Evolutionary conservation across 2,888 invertebrate species (phyloP).

Genomic region (Tuta absoluta): DNA sequence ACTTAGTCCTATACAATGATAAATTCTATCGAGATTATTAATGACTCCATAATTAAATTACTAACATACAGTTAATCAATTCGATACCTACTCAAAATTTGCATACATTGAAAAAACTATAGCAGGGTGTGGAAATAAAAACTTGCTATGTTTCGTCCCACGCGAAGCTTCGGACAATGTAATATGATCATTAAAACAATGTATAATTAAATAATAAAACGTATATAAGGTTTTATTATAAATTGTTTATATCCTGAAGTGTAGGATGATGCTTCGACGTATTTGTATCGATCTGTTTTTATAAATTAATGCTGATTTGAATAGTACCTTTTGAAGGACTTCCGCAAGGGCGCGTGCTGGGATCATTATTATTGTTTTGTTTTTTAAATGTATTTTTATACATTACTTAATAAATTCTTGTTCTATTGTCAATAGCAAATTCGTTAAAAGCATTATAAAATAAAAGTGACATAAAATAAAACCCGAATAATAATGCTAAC

Average conservation of each 20-base stretch:
- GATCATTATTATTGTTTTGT: neutral
- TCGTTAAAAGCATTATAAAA: too few species aligned
- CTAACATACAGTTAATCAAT: slow-evolving; percentile 8
- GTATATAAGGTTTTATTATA: slow-evolving; percentile 13
- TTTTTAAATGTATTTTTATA: neutral
- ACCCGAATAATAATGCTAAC: too few species aligned
- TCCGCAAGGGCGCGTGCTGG: slow-evolving; percentile 12
- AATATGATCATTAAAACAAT: slow-evolving; percentile 18
- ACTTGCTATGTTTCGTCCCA: slow-evolving; percentile 11
- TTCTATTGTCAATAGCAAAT: too few species aligned
- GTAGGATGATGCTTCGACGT: slow-evolving; percentile 16
- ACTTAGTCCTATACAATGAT: neutral
- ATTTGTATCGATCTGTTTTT: slow-evolving; percentile 18
- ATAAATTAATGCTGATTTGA: slow-evolving; percentile 8
- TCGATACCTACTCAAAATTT: slow-evolving; percentile 24
- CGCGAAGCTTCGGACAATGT: slow-evolving; percentile 1
- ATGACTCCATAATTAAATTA: slow-evolving; percentile 9
- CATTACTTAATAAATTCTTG: too few species aligned
- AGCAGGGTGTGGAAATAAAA: neutral
- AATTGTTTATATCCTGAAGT: slow-evolving; percentile 12
- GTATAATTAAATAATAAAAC: slow-evolving; percentile 23
- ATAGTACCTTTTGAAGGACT: neutral
- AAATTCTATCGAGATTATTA: neutral
- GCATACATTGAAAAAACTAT: slow-evolving; percentile 24
- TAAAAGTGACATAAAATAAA: too few species aligned